A percentile compares a stretch with the other conserved stretches of the same genome.
These are phyloP conservation scores for Helicoverpa assulta DNA, from an alignment of 2,888 invertebrate genomes.

Conservation along the genomic window DNA sequence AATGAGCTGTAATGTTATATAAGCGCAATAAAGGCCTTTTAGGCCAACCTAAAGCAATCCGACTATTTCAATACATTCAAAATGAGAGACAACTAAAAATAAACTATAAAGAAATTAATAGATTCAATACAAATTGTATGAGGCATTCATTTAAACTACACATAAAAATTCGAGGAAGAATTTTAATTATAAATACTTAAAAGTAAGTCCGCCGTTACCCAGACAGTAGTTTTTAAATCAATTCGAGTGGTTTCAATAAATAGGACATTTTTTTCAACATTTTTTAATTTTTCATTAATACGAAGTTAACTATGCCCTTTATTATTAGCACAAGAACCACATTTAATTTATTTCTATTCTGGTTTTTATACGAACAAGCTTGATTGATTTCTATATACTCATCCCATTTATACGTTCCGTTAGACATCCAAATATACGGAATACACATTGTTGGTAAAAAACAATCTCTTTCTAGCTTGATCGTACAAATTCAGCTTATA, in stretches of 20 bases:
- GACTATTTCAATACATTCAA: conserved; percentile 45
- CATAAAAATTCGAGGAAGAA: conserved; percentile 62
- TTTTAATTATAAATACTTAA: conserved; percentile 51
- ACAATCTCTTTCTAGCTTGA: conserved; percentile 22
- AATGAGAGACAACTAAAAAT: conserved; percentile 44
- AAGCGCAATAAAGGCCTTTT: conserved; percentile 28
- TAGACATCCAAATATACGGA: background rate
- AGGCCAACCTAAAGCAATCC: conserved; percentile 27
- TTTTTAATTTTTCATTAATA: conserved; percentile 37
- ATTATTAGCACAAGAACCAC: conserved; percentile 47
- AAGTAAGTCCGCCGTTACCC: conserved; percentile 21
- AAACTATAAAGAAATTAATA: conserved; percentile 55
- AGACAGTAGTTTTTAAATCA: conserved; percentile 22
- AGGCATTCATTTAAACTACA: conserved; percentile 49
- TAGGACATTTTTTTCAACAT: conserved; percentile 43
- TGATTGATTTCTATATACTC: conserved; percentile 19
- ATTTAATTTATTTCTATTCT: conserved; percentile 33
- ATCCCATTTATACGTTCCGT: background rate
- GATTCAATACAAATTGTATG: conserved; percentile 59
- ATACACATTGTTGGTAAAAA: background rate
- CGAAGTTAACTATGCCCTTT: conserved; percentile 41
- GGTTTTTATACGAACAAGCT: conserved; percentile 33
- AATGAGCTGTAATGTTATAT: conserved; percentile 41
- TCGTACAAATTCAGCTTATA: conserved; percentile 9
- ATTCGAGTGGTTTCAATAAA: conserved; percentile 27